Conservation (phyloP, 1,140 invertebrate genomes). For the Amyelois transitella region DNA sequence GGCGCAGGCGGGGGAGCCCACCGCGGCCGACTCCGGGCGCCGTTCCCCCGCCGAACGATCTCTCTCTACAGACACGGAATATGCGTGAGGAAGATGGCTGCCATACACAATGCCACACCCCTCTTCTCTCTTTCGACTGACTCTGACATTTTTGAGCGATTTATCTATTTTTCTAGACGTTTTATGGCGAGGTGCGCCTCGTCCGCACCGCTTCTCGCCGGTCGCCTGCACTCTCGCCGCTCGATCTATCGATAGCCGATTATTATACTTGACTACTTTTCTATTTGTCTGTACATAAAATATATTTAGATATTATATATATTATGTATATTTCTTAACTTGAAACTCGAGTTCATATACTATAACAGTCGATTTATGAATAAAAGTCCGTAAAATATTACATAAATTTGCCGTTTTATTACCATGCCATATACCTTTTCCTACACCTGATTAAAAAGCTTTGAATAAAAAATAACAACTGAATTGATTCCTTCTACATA, state of each 20-base stretch:
- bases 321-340: constrained; percentile 74
- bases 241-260: constrained; percentile 70
- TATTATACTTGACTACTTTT: constrained; percentile 72
- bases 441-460: too few species aligned
- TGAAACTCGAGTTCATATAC: constrained; percentile 73
- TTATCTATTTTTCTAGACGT: constrained; percentile 74
- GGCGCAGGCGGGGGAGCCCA: constrained; percentile 74
- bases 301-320: constrained; percentile 74
- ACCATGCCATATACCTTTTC: too few species aligned
- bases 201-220: constrained; percentile 66
- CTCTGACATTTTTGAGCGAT: constrained; percentile 72
- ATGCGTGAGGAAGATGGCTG: constrained; percentile 76
- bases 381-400: constrained; percentile 45
- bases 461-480: too few species aligned
- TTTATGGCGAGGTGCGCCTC: constrained; percentile 69
- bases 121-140: constrained; percentile 68
- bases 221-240: constrained; percentile 71
- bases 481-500: too few species aligned
- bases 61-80: constrained; percentile 83
- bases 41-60: constrained; percentile 76
- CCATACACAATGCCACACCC: constrained; percentile 55
- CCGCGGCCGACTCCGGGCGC: constrained; percentile 61
- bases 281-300: constrained; percentile 73
- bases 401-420: neutral
- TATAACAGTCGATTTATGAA: constrained; percentile 71